Base-by-base conservation (phyloP, 2,113 vertebrate genomes). In the Chloropsis hardwickii region DNA sequence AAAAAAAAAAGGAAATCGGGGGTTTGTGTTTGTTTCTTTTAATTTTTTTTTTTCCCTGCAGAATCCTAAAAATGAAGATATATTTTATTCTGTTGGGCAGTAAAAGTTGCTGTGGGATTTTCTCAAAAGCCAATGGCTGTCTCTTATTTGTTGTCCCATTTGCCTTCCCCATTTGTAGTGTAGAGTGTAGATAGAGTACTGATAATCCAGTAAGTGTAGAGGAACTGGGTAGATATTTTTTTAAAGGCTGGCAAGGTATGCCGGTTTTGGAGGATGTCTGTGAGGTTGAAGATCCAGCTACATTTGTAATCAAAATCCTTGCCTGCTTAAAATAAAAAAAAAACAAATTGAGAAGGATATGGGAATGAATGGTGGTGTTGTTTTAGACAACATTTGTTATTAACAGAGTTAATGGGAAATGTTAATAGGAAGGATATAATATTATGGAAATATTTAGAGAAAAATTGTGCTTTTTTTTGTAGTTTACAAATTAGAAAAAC, bases 11-110 rank as follows among this genome's bases (percentile, higher is more conserved):
- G 9, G 6, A n/a, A 78, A 51, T 51, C 31, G 33, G 29, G 22
- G 2, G 4, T 51, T 42, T 62, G 3, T 50, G 12, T 27, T 24
- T 37, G 19, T 22, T 28, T 13, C 4, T 69, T 66, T 2, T 3
- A 37, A 37, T 37, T 7, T 17, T 28, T 29, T 45, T 27, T 31
- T 9, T 0, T 2, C 4, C 8, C 7, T 2, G 3, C 62, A 28
- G 18, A 64, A 64, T 64, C 18, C 48, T 67, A 20, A 74, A 88
- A 85, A 18, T 35, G 20, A 47, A 65, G 12, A 1, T 19, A n/a
- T 42, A 14, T 56, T 74, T 71, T 65, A 24, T 71, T 84, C 37
- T 29, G 1, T 20, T 58, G 50, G 21, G 16, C 42, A 28, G 27
- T 61, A n/a, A 69, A 83, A 27, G 18, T 28, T 80, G 31, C 33